phyloP scores from a whole-genome alignment of 1,140 invertebrate species.

The Lordiphosa clarofinis region DNA sequence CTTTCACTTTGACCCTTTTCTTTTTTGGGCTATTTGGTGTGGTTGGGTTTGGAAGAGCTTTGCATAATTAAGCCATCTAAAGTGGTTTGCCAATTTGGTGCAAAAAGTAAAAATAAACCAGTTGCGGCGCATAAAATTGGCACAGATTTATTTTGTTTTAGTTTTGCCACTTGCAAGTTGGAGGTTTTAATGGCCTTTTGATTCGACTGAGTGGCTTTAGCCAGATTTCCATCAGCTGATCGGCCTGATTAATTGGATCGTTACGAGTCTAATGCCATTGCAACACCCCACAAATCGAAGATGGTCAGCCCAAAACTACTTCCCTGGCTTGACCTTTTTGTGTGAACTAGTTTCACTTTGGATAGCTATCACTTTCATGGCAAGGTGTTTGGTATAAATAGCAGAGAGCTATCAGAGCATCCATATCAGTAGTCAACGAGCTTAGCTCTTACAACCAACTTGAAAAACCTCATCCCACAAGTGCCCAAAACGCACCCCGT shows the following conservation, averaged over 20 bases:
- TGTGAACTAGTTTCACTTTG: too few relatives aligned
- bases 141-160: constrained; percentile 20
- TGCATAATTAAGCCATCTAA: constrained; percentile 46
- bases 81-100: constrained; percentile 46
- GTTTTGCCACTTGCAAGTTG: background rate
- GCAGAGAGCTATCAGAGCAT: constrained; percentile 11
- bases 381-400: constrained; percentile 18
- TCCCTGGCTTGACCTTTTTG: too few relatives aligned
- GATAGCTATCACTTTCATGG: background rate
- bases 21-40: too few relatives aligned
- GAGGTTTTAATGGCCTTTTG: too few relatives aligned
- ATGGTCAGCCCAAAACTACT: too few relatives aligned
- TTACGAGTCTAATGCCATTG: too few relatives aligned
- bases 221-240: too few relatives aligned
- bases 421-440: constrained; percentile 24
- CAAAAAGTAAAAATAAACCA: constrained; percentile 42
- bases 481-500: constrained; percentile 30
- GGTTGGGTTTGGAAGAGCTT: constrained; percentile 7
- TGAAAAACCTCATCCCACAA: constrained; percentile 12
- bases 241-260: too few relatives aligned
- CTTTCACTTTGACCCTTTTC: constrained; percentile 22
- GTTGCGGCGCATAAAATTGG: constrained; percentile 10
- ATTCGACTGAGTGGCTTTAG: too few relatives aligned
- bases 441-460: constrained; percentile 29
- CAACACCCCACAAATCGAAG: too few relatives aligned